Evolutionary conservation across 37 sponge, comb jelly and placozoan genomes (phyloP), one percentile per base, ranked within the genome.

Genomic region (Chondrilla cf. caribensis): DNA sequence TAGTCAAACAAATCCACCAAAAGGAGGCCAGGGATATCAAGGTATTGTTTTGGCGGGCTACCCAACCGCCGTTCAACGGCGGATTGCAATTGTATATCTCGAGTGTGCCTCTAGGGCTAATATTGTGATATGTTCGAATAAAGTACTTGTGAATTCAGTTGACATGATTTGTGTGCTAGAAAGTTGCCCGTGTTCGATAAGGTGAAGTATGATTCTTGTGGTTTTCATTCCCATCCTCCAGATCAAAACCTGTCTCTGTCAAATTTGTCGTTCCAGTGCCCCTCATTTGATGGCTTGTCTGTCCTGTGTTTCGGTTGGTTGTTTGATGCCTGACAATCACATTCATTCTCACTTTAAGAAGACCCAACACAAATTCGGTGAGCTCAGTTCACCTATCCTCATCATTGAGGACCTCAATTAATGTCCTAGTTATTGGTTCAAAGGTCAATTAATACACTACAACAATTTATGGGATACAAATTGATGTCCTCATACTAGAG

Each of bases 271-370:
- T n/a, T 66, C 58, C 26, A 81, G 77, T 79, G 60, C 71, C 39
- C 47, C 87, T 6, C 79, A 84, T 8, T 82, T 96, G 67, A 86
- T 91, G 43, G 86, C 94, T 3, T 96, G 97, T 43, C 84, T 96
- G 51, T 82, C 81, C n/a, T 96, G 97, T 82, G 97, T 96, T 66
- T 93, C 82, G 80, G 78, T 93, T 62, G 97, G 92, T 4, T 96
- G 97, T 78, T 79, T 85, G 66, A 57, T 57, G 9, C 85, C 88
- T 0, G 85, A 92, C n/a, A 95, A 92, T 40, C 93, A 92, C 81
- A 84, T 92, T 78, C 85, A 79, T 17, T 44, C 68, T 0, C 93
- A 95, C 54, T 72, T 82, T 60, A 78, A 87, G 47, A 73, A 67
- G 26, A 83, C 94, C 9, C 86, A 84, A 38, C 94, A 94, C 55